phyloP scores from a whole-genome alignment of 2,113 vertebrate genomes.

The Alligator mississippiensis region DNA sequence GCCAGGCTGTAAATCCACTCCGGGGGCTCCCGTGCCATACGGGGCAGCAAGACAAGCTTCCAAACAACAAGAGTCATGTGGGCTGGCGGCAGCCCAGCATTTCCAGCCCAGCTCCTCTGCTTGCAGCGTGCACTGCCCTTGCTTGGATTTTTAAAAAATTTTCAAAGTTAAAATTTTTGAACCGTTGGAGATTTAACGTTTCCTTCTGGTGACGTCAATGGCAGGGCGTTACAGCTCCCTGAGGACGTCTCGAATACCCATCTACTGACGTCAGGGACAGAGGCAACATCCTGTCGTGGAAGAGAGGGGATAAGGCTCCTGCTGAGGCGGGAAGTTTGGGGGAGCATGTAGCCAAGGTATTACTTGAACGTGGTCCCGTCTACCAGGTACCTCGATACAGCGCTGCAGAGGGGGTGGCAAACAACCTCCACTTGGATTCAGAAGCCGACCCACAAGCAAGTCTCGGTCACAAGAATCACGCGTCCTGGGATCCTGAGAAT shows the following conservation, averaged over 20 bases:
- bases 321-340: rapidly evolving
- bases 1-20: conserved; percentile 24
- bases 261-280: not conserved
- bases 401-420: not conserved
- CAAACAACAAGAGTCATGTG: conserved; percentile 46
- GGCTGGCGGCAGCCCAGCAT: not conserved
- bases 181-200: conserved; percentile 8
- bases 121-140: not conserved
- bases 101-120: not conserved
- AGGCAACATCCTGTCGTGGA: not conserved
- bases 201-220: conserved; percentile 14
- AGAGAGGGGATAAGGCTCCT: not conserved
- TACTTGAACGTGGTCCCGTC: not conserved
- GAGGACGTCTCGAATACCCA: not conserved
- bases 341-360: not conserved
- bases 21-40: conserved; percentile 9
- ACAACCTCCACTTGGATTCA: not conserved
- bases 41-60: conserved; percentile 56
- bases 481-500: not conserved
- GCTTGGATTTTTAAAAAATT: not conserved
- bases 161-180: not conserved
- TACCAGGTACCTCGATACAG: rapidly evolving
- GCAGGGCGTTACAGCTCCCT: not conserved
- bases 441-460: not conserved
- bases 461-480: not conserved